phyloP scores from a whole-genome alignment of 2,797 vertebrate species.

The Heteromormyrus szaboi region DNA sequence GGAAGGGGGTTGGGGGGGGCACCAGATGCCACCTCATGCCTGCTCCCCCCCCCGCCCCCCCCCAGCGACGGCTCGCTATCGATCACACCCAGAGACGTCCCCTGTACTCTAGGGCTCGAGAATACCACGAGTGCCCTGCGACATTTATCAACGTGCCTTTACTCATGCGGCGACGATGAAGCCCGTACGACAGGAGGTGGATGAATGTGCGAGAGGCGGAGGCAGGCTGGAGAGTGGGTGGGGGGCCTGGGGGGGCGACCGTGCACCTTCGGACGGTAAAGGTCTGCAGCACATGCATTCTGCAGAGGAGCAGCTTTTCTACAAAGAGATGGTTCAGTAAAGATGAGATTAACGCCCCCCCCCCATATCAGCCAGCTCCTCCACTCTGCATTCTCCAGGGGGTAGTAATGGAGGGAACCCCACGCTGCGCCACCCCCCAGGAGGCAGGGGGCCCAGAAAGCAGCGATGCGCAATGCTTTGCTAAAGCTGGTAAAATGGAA shows the following conservation, averaged over 20 bases:
- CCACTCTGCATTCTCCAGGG: neutral
- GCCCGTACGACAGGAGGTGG: neutral
- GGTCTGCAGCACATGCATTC: neutral
- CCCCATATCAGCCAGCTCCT: neutral
- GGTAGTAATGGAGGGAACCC: neutral
- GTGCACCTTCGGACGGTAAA: neutral
- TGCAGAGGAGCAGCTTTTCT: neutral
- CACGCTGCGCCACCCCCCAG: neutral
- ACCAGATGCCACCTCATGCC: too few species aligned
- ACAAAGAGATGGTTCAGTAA: slow-evolving; percentile 1
- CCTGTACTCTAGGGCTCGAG: neutral
- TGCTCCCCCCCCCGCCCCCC: neutral
- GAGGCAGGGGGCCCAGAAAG: neutral
- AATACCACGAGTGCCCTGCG: neutral
- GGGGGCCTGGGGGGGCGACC: slow-evolving; percentile 13
- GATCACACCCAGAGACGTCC: neutral
- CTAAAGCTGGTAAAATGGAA: slow-evolving; percentile 99
- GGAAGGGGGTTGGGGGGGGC: neutral
- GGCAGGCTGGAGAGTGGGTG: slow-evolving; percentile 28
- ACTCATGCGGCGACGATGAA: neutral
- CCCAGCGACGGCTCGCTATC: neutral
- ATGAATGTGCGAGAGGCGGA: neutral
- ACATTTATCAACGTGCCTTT: neutral
- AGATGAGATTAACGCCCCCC: neutral
- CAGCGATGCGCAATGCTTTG: slow-evolving; percentile 82